Conservation (phyloP, 2,888 invertebrate genomes). For the Villa cingulata region DNA sequence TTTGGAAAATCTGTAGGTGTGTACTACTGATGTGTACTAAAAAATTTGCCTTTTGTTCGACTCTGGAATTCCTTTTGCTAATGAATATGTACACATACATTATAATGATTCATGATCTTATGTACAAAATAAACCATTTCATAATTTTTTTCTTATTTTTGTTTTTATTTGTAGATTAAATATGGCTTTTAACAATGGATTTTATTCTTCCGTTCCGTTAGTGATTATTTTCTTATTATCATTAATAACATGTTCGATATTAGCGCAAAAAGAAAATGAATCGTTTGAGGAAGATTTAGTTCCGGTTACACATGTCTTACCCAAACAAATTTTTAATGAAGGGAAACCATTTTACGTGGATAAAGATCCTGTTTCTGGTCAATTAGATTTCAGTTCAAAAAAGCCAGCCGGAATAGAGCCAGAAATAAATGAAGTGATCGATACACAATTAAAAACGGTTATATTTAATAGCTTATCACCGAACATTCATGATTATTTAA, state of each 20-base stretch:
- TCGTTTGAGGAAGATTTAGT: conserved; percentile 26
- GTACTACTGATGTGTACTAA: too few relatives aligned
- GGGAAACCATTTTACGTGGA: conserved; percentile 57
- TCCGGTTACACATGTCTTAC: conserved; percentile 32
- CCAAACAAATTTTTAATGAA: conserved; percentile 49
- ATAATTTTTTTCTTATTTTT: too few relatives aligned
- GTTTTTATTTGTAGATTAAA: too few relatives aligned
- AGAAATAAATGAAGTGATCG: conserved; percentile 31
- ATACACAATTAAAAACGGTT: conserved; percentile 43
- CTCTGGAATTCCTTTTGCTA: too few relatives aligned
- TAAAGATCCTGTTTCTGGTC: conserved; percentile 53
- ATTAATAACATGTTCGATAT: not conserved
- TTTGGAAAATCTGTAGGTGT: too few relatives aligned
- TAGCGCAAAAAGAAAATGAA: conserved; percentile 1
- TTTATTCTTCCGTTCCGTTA: too few relatives aligned
- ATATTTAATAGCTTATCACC: conserved; percentile 43
- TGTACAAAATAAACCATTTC: too few relatives aligned
- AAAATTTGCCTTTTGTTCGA: too few relatives aligned
- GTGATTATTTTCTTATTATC: not conserved
- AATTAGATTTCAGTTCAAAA: conserved; percentile 46
- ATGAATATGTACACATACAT: too few relatives aligned
- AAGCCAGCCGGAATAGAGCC: conserved; percentile 36
- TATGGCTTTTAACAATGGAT: too few relatives aligned
- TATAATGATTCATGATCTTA: too few relatives aligned
- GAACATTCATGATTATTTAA: conserved; percentile 53